Base-by-base conservation (phyloP, 2,797 vertebrate genomes). In the Sebastes baramenuke region DNA sequence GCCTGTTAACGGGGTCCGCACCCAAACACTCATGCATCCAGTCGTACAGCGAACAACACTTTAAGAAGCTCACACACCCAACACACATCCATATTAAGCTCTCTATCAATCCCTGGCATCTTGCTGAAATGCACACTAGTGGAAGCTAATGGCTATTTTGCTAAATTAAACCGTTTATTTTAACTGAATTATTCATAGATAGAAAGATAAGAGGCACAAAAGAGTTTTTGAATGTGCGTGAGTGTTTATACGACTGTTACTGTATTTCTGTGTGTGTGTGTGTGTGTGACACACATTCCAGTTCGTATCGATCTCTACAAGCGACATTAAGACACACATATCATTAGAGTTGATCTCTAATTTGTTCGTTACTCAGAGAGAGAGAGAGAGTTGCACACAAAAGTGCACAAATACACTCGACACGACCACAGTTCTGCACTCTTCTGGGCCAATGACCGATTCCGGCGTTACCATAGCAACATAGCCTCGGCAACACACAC, bases 391-490 rank as follows among this genome's bases (percentile, higher is more conserved):
- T 9, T 88, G 88, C 85, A 84, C 92, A 92, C 87, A 93, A 93
- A 95, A 72, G 59, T 61, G 89, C 90, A 91, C 90, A 90, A 93
- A 73, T 46, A 70, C 56, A 74, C 82, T 79, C 70, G 81, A 79
- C 69, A 58, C 11, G 16, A 80, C 46, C 70, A 61, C 84, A 70
- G 67, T 80, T 85, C 88, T 91, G 89, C 93, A 95, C 93, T 91
- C 93, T 95, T 91, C 93, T 89, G 92, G 93, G 94, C 92, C 89
- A 89, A 87, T 94, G 94, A 94, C 92, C 83, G 82, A 93, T 94
- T 93, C 90, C 82, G 72, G 22, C 34, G 96, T 97, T 97, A 91
- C 96, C 95, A 95, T 97, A 87, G 96, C 94, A 97, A 96, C 97
- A 9, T 87, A 71, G 93, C 90, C 86, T 87, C 83, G 80, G 90